A percentile compares a stretch with the other conserved stretches of the same genome.
Conservation (phyloP, 2,113 vertebrate species). For the Camelus dromedarius region DNA sequence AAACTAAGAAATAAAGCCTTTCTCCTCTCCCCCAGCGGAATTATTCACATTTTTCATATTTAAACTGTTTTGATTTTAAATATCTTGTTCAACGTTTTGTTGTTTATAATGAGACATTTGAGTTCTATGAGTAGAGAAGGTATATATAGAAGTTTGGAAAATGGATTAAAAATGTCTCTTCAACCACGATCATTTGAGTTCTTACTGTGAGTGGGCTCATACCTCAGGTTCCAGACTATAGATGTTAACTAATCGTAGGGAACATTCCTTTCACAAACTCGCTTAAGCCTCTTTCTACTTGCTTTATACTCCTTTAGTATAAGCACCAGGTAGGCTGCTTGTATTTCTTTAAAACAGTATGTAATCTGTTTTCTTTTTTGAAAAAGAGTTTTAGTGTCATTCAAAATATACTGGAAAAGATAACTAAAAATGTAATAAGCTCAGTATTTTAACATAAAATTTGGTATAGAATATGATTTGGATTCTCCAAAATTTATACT, state of each 20-base stretch:
- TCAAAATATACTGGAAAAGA: slow-evolving; percentile 71
- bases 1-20: slow-evolving; percentile 41
- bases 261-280: slow-evolving; percentile 72
- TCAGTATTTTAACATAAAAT: slow-evolving; percentile 22
- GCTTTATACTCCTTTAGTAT: slow-evolving; percentile 63
- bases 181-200: slow-evolving; percentile 52
- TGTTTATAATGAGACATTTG: neutral
- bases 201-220: slow-evolving; percentile 60
- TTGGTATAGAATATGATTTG: slow-evolving; percentile 74
- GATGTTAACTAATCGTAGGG: slow-evolving; percentile 74
- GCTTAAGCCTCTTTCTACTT: slow-evolving; percentile 59
- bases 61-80: slow-evolving; percentile 30
- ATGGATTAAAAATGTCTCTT: neutral
- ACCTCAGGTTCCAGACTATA: slow-evolving; percentile 66
- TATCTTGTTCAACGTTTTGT: slow-evolving; percentile 48
- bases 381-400: slow-evolving; percentile 66
- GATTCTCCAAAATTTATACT: slow-evolving; percentile 66
- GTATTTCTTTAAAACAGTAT: slow-evolving; percentile 76
- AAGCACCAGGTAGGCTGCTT: slow-evolving; percentile 64
- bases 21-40: accelerated
- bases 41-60: slow-evolving; percentile 67
- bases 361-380: slow-evolving; percentile 65
- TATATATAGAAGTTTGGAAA: slow-evolving; percentile 47
- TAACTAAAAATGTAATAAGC: slow-evolving; percentile 51
- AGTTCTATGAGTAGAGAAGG: slow-evolving; percentile 18